Evolutionary conservation across 2,888 invertebrate genomes (phyloP), one percentile per base, ranked within the genome.

Genomic region (Lordiphosa fenestrarum): DNA sequence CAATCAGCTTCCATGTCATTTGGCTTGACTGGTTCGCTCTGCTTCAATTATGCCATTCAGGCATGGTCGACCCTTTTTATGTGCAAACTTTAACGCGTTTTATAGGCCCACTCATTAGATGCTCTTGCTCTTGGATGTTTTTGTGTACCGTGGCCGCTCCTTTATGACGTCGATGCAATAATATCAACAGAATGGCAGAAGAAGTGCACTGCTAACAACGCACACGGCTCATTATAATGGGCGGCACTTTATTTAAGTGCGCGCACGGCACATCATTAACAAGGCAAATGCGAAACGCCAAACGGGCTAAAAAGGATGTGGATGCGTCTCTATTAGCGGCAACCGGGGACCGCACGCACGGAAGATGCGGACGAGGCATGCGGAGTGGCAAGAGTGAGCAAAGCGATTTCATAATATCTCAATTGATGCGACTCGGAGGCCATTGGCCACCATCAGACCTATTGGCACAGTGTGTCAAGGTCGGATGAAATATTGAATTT

Each of bases 211-310:
- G n/a, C n/a, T 44, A 30, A 12, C 60, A 71, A 73, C 62, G 76
- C 69, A 41, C 61, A 53, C 52, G 72, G 66, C 83, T 78, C 81
- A 80, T 78, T 80, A 83, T 82, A 73, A 82, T 80, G 60, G 81
- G 78, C 81, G 73, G 84, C 81, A 80, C 81, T 80, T 80, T 80
- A 80, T 80, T 80, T 80, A 80, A 83, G 80, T 83, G 84, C 73
- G 73, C 81, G 51, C 77, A 82, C 67, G 77, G 81, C 83, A 83
- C 81, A 83, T 80, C 81, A 77, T 77, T 77, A 77, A 82, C 83
- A 71, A 83, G 81, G 81, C 77, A 63, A 83, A 72, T 67, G 68
- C 72, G 40, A 35, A 33, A 30, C 25, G 52, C 35, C 56, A 42
- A 13, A 54, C 10, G 41, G 19, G n/a, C 44, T 15, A 44, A 48